These are phyloP conservation scores for Himantopus leucocephalus DNA, from an alignment of 2,113 vertebrate genomes.

Conservation along the genomic window DNA sequence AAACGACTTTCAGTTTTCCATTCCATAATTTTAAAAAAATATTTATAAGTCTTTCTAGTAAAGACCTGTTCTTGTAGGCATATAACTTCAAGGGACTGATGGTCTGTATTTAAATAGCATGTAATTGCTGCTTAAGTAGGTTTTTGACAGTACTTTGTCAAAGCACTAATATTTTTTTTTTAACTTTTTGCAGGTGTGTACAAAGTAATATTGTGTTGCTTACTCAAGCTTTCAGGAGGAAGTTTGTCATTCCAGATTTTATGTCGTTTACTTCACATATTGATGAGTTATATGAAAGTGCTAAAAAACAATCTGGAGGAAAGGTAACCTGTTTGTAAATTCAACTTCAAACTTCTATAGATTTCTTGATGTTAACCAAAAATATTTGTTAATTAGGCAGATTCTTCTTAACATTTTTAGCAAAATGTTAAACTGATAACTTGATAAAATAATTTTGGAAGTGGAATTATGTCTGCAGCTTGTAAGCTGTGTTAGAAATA, in stretches of 20 bases:
- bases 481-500: background rate
- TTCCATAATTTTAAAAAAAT: background rate
- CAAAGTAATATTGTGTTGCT: conserved; percentile 98
- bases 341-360: background rate
- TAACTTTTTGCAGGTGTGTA: conserved; percentile 84
- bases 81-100: background rate
- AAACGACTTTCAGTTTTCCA: too few species aligned
- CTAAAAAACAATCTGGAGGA: conserved; percentile 90
- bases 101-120: background rate
- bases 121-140: background rate
- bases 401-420: background rate
- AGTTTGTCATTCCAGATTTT: conserved; percentile 99
- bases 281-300: conserved; percentile 89
- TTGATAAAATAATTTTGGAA: background rate
- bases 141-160: background rate
- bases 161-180: background rate
- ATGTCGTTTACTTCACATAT: conserved; percentile 94
- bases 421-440: background rate
- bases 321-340: conserved; percentile 77
- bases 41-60: background rate
- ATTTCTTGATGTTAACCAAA: background rate
- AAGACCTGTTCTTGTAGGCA: background rate
- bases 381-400: background rate
- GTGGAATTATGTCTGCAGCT: background rate
- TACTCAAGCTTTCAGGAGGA: conserved; percentile 97